Percentiles rank a stretch among this genome's conserved stretches.
Conservation (phyloP, 1,140 invertebrate species). For the Pentalonia nigronervosa region DNA sequence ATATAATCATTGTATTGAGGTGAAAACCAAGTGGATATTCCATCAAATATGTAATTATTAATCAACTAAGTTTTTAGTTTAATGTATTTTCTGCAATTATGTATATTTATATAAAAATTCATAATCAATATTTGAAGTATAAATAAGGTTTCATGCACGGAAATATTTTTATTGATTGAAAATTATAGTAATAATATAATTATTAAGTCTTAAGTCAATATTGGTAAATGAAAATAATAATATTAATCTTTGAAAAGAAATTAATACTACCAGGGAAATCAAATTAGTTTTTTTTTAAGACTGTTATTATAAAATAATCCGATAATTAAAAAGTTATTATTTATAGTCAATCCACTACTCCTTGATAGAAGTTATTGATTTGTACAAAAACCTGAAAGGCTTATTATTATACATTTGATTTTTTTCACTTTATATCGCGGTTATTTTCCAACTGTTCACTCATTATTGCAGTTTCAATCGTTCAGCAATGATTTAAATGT, state of each 20-base stretch:
- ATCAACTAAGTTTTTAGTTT: neutral
- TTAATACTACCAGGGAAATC: neutral
- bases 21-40: neutral
- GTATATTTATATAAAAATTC: neutral
- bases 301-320: neutral
- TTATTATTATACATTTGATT: neutral
- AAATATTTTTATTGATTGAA: neutral
- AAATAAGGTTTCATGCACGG: neutral
- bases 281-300: neutral
- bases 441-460: neutral
- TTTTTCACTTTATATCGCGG: neutral
- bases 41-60: neutral
- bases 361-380: constrained; percentile 9
- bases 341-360: neutral
- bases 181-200: neutral
- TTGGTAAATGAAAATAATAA: neutral
- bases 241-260: neutral
- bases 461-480: constrained; percentile 23
- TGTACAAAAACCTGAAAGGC: neutral
- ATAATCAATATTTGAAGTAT: neutral
- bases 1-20: neutral
- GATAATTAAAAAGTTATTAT: constrained; percentile 1
- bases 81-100: neutral
- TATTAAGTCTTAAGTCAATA: neutral
- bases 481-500: neutral